Conservation (phyloP, 2,797 vertebrate species). For the Malurus splendens region DNA sequence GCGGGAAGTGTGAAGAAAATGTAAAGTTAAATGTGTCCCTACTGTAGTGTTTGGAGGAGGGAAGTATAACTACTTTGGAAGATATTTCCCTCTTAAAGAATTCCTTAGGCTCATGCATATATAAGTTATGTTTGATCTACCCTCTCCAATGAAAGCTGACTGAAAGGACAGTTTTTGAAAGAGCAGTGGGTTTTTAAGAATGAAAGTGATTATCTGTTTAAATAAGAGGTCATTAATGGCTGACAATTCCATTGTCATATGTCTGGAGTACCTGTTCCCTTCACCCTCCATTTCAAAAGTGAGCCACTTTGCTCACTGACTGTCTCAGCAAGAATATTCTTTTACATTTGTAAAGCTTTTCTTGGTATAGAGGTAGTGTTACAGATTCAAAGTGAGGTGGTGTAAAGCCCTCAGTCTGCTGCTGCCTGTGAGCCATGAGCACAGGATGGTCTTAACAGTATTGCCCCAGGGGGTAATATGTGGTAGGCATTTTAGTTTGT, state of each 20-base stretch:
- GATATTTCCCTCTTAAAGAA: background rate
- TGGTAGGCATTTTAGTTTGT: background rate
- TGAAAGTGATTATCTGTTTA: background rate
- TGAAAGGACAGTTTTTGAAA: background rate
- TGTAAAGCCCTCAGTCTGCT: background rate
- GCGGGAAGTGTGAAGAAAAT: background rate
- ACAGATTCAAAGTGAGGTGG: background rate
- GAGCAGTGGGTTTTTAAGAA: background rate
- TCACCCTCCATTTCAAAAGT: background rate
- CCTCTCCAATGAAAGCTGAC: background rate
- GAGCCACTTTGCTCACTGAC: background rate
- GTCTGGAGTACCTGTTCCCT: background rate
- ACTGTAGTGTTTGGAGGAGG: background rate
- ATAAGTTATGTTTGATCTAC: background rate
- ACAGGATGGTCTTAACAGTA: background rate
- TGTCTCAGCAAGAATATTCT: background rate
- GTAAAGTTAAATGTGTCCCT: background rate
- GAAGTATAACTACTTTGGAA: background rate
- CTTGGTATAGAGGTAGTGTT: slow-evolving; percentile 6
- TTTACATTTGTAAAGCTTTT: slow-evolving; percentile 21
- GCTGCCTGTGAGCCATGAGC: background rate
- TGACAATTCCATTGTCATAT: background rate
- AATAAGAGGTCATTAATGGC: background rate
- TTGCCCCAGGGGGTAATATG: background rate
- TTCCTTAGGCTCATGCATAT: background rate